A percentile compares a stretch with the other conserved stretches of the same genome.
phyloP scores from a whole-genome alignment of 2,797 vertebrate genomes.

The Remorina albescens region DNA sequence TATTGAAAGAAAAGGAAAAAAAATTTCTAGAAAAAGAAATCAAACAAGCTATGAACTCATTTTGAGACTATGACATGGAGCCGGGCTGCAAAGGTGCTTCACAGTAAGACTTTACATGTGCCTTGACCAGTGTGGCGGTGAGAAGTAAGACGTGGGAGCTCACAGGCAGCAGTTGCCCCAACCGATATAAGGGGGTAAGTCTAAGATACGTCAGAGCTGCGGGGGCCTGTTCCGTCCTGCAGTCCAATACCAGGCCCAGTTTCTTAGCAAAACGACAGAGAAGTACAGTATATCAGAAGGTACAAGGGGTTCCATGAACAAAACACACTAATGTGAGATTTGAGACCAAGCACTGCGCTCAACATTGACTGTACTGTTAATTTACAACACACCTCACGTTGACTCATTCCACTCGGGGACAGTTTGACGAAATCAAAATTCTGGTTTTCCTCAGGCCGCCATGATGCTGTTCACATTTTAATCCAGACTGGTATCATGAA shows the following conservation, averaged over 20 bases:
- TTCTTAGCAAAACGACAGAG: constrained; percentile 9
- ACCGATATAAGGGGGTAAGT: constrained; percentile 23
- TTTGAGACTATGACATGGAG: constrained; percentile 71
- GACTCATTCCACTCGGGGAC: constrained; percentile 36
- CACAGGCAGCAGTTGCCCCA: constrained; percentile 32
- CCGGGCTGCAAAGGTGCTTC: constrained; percentile 82
- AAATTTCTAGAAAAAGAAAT: constrained; percentile 62
- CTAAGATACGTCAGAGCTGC: constrained; percentile 14
- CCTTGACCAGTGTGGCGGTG: constrained; percentile 85
- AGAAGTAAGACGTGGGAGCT: constrained; percentile 44
- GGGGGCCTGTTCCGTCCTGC: constrained; percentile 12
- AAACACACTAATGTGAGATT: constrained; percentile 29
- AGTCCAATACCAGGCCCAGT: constrained; percentile 23
- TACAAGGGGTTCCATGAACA: constrained; percentile 13
- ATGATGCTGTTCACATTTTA: constrained; percentile 56
- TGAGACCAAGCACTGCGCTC: constrained; percentile 35
- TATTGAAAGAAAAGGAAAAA: constrained; percentile 89
- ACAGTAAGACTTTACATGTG: constrained; percentile 85
- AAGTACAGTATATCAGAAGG: not conserved
- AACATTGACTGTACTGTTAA: constrained; percentile 28
- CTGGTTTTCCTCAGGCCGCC: constrained; percentile 37
- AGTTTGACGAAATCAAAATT: constrained; percentile 24
- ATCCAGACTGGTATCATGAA: constrained; percentile 58
- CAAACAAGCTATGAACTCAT: constrained; percentile 74
- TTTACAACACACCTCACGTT: constrained; percentile 18